Conservation (phyloP, 2,797 vertebrate genomes). For the Protosalanx chinensis region DNA sequence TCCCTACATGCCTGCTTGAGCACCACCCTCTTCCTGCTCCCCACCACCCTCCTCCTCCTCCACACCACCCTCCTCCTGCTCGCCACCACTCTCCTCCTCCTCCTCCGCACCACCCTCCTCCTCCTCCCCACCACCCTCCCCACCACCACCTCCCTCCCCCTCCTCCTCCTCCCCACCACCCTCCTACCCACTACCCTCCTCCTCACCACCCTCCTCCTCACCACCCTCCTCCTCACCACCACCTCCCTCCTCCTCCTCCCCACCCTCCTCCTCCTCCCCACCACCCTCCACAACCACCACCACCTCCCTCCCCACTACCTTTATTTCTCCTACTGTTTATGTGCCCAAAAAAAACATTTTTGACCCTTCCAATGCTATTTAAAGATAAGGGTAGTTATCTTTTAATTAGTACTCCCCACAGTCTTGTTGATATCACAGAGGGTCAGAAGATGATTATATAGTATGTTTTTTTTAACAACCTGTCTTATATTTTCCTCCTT, state of each 20-base stretch:
- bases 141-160: constrained; percentile 70
- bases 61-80: constrained; percentile 29
- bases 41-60: constrained; percentile 14
- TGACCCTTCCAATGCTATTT: no score
- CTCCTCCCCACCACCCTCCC: constrained; percentile 54
- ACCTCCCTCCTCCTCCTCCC: constrained; percentile 67
- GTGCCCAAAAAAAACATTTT: no score
- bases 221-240: constrained; percentile 56
- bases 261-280: constrained; percentile 51
- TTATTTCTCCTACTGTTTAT: not conserved
- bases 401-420: no score
- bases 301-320: no score
- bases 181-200: constrained; percentile 51
- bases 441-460: no score
- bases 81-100: constrained; percentile 39
- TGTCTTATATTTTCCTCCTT: constrained; percentile 22
- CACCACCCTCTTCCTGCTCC: constrained; percentile 39
- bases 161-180: constrained; percentile 55
- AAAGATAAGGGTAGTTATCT: no score
- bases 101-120: constrained; percentile 19
- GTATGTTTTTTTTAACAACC: no score
- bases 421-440: no score
- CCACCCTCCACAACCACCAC: constrained; percentile 60
- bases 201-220: constrained; percentile 39
- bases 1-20: constrained; percentile 92